A percentile compares a stretch with the other conserved stretches of the same genome.
These are phyloP conservation scores for Pheosia gnoma DNA, from an alignment of 2,888 invertebrate genomes.

Conservation along the genomic window DNA sequence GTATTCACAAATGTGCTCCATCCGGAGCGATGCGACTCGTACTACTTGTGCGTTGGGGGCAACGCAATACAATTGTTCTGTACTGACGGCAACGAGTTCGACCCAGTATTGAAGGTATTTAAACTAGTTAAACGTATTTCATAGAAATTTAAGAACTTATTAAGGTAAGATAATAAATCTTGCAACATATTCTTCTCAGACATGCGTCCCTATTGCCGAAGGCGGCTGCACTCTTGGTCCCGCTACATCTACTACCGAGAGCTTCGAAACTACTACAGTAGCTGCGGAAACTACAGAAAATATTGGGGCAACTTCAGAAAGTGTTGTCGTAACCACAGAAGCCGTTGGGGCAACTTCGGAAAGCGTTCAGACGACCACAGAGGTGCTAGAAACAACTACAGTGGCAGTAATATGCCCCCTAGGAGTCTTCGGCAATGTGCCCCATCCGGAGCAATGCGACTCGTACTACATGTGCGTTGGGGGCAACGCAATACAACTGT, in stretches of 20 bases:
- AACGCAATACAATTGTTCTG: constrained; percentile 16
- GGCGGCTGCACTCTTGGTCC: constrained; percentile 45
- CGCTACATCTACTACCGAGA: constrained; percentile 1
- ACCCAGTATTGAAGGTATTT: background rate
- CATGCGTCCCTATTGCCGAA: constrained; percentile 38
- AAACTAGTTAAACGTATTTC: too few species aligned
- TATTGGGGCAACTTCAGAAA: background rate
- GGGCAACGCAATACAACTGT: constrained; percentile 12
- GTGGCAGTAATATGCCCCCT: constrained; percentile 8
- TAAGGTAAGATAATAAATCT: background rate
- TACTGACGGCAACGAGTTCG: constrained; percentile 20
- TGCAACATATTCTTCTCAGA: constrained; percentile 23
- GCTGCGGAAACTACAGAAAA: background rate
- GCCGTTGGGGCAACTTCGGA: background rate
- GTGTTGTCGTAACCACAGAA: constrained; percentile 6
- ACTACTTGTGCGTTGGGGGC: constrained; percentile 17
- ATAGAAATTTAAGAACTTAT: too few species aligned
- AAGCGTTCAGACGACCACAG: constrained; percentile 7
- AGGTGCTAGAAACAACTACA: constrained; percentile 8
- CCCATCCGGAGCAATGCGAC: constrained; percentile 18
- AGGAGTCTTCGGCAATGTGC: constrained; percentile 18
- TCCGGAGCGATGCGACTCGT: constrained; percentile 17
- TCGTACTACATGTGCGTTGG: constrained; percentile 19
- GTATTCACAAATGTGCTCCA: constrained; percentile 22
- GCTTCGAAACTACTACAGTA: background rate